phyloP scores from a whole-genome alignment of 2,888 invertebrate genomes.

The Alentia gelatinosa region DNA sequence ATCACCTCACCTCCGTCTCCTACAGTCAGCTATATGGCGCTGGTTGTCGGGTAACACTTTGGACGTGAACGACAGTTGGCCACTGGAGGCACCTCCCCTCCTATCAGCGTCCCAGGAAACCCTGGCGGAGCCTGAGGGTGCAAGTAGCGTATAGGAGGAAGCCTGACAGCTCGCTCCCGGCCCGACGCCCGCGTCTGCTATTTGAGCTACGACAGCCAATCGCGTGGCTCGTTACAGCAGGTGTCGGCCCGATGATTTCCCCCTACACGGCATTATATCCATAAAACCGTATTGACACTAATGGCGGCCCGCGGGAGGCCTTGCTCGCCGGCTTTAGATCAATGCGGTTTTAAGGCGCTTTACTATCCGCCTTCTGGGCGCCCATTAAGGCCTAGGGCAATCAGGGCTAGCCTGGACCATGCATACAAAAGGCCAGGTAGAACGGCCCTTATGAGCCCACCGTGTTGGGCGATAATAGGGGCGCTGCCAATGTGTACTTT shows the following conservation, averaged over 20 bases:
- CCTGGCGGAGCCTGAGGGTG: too few relatives aligned
- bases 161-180: too few relatives aligned
- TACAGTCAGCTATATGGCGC: too few relatives aligned
- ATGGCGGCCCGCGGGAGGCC: background rate
- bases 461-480: background rate
- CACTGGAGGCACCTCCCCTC: too few relatives aligned
- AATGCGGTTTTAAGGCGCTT: constrained; percentile 36
- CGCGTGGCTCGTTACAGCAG: background rate
- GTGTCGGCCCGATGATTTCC: background rate
- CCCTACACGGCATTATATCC: background rate
- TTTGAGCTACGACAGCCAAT: background rate
- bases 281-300: constrained; percentile 42
- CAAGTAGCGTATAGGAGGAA: too few relatives aligned
- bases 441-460: background rate
- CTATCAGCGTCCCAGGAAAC: too few relatives aligned
- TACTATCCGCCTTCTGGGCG: background rate
- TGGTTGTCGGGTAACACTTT: too few relatives aligned
- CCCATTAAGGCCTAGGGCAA: background rate
- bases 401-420: background rate
- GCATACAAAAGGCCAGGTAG: constrained; percentile 10
- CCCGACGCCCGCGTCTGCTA: too few relatives aligned
- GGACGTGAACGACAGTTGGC: too few relatives aligned
- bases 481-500: background rate
- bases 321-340: constrained; percentile 3
- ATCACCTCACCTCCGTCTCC: too few relatives aligned